A percentile compares a stretch with the other conserved stretches of the same genome.
Conservation (phyloP, 53 echinoderm and acorn worm genomes). For the Henricia sp. region DNA sequence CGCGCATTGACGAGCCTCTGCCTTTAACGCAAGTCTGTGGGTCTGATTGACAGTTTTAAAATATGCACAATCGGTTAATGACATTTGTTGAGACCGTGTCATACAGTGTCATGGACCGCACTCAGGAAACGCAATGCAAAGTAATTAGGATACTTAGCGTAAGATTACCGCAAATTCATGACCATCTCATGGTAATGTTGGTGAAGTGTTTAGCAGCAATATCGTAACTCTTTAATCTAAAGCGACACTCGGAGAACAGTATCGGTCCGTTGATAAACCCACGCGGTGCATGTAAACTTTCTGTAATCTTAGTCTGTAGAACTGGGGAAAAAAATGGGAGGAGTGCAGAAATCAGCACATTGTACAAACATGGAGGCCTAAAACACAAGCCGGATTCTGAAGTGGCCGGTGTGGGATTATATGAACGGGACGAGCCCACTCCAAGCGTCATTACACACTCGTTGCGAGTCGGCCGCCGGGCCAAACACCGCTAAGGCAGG, state of each 20-base stretch:
- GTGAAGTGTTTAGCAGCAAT: no score
- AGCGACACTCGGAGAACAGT: conserved; percentile 30
- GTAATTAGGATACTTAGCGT: no score
- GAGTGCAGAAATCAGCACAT: conserved; percentile 18
- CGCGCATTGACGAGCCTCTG: no score
- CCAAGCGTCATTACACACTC: conserved; percentile 55
- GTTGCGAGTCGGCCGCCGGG: conserved; percentile 32
- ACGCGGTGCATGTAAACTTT: conserved; percentile 14
- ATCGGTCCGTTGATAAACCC: conserved; percentile 4
- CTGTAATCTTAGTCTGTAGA: conserved; percentile 33
- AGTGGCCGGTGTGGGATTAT: conserved; percentile 36
- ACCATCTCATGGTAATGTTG: no score
- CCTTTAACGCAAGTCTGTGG: no score
- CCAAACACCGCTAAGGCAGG: conserved; percentile 52
- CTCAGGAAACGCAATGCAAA: no score
- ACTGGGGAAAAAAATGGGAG: neutral
- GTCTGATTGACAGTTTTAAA: no score
- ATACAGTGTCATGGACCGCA: no score
- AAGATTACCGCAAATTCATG: no score
- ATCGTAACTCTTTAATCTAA: conserved; percentile 9
- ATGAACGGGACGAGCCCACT: conserved; percentile 49
- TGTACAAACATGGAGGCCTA: conserved; percentile 54
- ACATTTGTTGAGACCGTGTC: no score
- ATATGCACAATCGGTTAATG: no score
- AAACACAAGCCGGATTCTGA: conserved; percentile 50